Evolutionary conservation across 2,888 invertebrate genomes (phyloP).

Genomic region (Phyto melanocephala): DNA sequence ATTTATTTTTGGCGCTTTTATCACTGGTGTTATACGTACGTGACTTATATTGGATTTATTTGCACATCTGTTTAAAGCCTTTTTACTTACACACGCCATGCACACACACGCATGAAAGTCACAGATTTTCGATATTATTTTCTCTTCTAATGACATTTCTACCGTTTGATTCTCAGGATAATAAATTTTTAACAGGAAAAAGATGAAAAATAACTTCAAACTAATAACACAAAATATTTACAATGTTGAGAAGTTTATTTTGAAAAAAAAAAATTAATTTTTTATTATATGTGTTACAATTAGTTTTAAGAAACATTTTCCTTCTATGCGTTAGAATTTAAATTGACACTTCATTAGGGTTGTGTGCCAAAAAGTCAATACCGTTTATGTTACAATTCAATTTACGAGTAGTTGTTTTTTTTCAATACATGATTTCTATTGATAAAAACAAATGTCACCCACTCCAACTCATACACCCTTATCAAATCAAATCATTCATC

Average conservation of each 20-base stretch:
- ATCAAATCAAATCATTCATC: constrained; percentile 17
- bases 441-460: background rate
- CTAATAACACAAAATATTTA: background rate
- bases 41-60: constrained; percentile 60
- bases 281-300: no score
- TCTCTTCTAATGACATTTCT: constrained; percentile 1
- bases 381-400: constrained; percentile 7
- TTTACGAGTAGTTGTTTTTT: no score
- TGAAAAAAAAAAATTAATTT: no score
- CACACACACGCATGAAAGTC: background rate
- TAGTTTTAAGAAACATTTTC: background rate
- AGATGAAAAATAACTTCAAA: background rate
- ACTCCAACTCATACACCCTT: background rate
- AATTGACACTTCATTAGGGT: background rate
- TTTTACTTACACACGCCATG: background rate
- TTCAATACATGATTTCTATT: background rate
- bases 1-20: background rate
- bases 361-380: constrained; percentile 13
- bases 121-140: background rate
- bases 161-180: background rate
- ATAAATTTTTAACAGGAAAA: background rate
- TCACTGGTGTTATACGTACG: constrained; percentile 38
- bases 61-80: background rate
- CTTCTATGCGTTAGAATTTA: background rate
- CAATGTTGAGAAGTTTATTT: background rate